Evolutionary conservation across 1,140 invertebrate genomes (phyloP), one percentile per base, ranked within the genome.

Genomic region (Globodera ellingtonae): DNA sequence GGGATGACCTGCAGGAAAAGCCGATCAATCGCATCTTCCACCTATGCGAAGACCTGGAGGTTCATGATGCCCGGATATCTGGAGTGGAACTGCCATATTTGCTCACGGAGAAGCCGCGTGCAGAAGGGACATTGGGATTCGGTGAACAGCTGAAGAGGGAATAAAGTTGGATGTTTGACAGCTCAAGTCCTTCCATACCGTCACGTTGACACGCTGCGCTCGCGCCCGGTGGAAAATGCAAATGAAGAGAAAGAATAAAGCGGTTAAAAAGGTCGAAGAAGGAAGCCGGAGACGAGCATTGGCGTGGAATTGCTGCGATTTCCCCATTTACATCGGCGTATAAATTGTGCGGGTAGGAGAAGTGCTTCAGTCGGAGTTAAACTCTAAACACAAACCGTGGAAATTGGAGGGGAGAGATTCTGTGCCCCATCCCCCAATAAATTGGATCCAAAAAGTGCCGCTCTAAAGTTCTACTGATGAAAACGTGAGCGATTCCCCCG

Each of bases 51-150:
- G 21, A 85, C 85, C 80, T 85, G 84, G 24, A 85, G 67, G 79
- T 85, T 85, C 79, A 86, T 86, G 52, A 85, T 84, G 24, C 84
- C 84, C 4, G 84, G 84, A 56, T 79, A 79, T n/a, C 84, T 65
- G n/a, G 79, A 80, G 50, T 85, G 85, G 47, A 85, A 85, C 62
- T 88, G 84, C 84, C 84, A 85, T 52, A 85, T 73, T 69, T 85
- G 84, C 74, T 85, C 84, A 10, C 85, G 67, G 10, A 85, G 72
- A n/a, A 85, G 66, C 24, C 83, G 66, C 21, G 84, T 85, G 79
- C 84, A 85, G 78, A 85, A 85, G 15, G 84, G 84, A 72, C 84
- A 85, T 84, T 85, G 84, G 46, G 85, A 87, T 80, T 85, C 84
- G 48, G 85, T 87, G 73, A 85, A 85, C 67, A 85, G 77, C 75